Evolutionary conservation across 30 jellyfish, hydroid and myxozoan species (phyloP).

Genomic region (Rhopilema esculentum): DNA sequence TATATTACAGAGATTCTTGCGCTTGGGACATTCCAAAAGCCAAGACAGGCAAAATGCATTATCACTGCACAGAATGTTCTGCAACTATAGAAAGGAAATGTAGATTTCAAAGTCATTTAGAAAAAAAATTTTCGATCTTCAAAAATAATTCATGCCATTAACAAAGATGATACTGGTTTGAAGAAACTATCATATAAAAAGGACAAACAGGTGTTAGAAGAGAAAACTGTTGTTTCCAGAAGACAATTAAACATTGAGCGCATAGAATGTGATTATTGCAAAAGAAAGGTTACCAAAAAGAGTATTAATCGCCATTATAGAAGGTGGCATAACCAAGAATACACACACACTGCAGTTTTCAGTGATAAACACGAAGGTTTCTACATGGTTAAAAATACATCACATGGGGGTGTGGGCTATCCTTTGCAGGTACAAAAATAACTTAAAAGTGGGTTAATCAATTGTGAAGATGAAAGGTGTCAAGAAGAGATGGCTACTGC

Average conservation of each 20-base stretch:
- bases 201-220: background rate
- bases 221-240: background rate
- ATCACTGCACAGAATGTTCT: conserved; percentile 24
- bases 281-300: background rate
- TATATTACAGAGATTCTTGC: background rate
- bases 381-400: conserved; percentile 20
- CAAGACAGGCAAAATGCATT: background rate
- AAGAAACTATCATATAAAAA: background rate
- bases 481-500: conserved; percentile 32
- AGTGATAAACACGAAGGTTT: conserved; percentile 11
- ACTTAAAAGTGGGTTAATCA: background rate
- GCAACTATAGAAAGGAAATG: background rate
- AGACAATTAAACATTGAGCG: background rate
- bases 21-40: conserved; percentile 6
- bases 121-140: background rate
- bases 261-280: conserved; percentile 6
- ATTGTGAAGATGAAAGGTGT: conserved; percentile 41
- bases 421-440: conserved; percentile 57
- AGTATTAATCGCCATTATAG: conserved; percentile 4
- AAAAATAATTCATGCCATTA: background rate
- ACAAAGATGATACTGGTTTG: background rate
- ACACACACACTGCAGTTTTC: conserved; percentile 1
- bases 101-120: background rate
- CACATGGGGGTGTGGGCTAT: conserved; percentile 36
- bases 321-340: background rate